A percentile compares a stretch with the other conserved stretches of the same genome.
These are phyloP conservation scores for Leucoraja erinaceus DNA, from an alignment of 2,113 vertebrate species.

Conservation along the genomic window DNA sequence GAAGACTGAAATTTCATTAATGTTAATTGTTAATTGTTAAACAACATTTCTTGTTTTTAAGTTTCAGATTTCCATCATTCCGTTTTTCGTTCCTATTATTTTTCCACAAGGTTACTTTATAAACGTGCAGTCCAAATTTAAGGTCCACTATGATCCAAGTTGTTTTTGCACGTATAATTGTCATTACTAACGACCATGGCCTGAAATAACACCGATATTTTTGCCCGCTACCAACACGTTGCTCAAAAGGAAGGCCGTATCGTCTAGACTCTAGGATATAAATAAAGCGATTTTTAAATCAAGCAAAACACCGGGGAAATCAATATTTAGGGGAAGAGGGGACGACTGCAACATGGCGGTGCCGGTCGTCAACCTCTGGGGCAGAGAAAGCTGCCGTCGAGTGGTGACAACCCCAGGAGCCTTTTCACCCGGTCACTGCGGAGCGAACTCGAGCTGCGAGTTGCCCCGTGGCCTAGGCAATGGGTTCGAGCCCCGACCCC, in stretches of 20 bases:
- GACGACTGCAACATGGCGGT: constrained; percentile 1
- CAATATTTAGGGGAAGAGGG: background rate
- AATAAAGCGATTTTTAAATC: background rate
- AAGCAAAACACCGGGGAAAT: background rate
- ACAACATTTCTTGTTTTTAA: too few relatives aligned
- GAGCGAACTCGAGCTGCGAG: background rate
- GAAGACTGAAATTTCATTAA: too few relatives aligned
- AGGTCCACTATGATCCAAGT: too few relatives aligned
- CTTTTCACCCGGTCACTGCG: background rate
- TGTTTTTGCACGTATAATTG: too few relatives aligned
- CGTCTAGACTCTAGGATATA: background rate
- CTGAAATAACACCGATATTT: too few relatives aligned
- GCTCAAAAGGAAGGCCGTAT: background rate
- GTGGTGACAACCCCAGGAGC: background rate
- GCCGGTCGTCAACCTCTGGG: background rate
- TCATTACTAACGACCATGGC: too few relatives aligned
- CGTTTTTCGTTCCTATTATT: too few relatives aligned
- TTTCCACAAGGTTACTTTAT: too few relatives aligned
- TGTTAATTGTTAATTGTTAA: too few relatives aligned
- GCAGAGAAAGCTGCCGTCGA: background rate
- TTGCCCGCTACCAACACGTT: background rate
- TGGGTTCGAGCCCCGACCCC: background rate
- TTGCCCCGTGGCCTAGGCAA: background rate
- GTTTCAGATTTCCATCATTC: too few relatives aligned
- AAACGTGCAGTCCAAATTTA: too few relatives aligned